Evolutionary conservation across 2,888 invertebrate species (phyloP).

Genomic region (Calameuta pallipes): DNA sequence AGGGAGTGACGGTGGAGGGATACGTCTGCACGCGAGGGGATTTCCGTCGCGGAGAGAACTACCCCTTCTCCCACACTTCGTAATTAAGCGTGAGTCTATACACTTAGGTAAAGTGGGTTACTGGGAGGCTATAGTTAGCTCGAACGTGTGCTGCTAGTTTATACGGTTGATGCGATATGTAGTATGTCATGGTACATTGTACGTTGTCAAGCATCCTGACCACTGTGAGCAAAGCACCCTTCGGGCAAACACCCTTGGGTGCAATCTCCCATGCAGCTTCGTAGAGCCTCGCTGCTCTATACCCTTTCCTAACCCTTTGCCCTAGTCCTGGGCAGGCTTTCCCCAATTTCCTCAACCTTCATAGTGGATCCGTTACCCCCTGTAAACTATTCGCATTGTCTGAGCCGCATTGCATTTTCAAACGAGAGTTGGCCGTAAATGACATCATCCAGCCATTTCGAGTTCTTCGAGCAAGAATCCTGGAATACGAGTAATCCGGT

Average conservation of each 20-base stretch:
- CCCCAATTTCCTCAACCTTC: neutral
- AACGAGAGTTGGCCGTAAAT: neutral
- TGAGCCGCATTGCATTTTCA: neutral
- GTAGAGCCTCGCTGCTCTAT: neutral
- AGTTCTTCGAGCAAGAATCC: neutral
- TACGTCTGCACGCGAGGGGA: conserved; percentile 15
- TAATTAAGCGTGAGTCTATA: conserved; percentile 54
- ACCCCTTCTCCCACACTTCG: conserved; percentile 34
- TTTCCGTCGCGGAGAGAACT: conserved; percentile 32
- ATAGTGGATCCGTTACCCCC: neutral
- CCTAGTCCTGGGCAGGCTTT: neutral
- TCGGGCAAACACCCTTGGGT: neutral
- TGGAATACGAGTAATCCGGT: neutral
- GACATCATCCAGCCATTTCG: neutral
- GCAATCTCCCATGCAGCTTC: neutral
- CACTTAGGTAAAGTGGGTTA: conserved; percentile 45
- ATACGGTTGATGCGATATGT: neutral
- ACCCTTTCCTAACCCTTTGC: neutral
- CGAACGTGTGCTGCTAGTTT: neutral
- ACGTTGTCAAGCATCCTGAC: neutral
- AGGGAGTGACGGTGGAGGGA: neutral
- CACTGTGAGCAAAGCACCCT: neutral
- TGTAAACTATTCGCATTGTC: neutral
- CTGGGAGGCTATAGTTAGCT: conserved; percentile 27
- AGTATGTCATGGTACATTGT: neutral